phyloP scores from a whole-genome alignment of 1,140 invertebrate species.

The Cydia splendana region DNA sequence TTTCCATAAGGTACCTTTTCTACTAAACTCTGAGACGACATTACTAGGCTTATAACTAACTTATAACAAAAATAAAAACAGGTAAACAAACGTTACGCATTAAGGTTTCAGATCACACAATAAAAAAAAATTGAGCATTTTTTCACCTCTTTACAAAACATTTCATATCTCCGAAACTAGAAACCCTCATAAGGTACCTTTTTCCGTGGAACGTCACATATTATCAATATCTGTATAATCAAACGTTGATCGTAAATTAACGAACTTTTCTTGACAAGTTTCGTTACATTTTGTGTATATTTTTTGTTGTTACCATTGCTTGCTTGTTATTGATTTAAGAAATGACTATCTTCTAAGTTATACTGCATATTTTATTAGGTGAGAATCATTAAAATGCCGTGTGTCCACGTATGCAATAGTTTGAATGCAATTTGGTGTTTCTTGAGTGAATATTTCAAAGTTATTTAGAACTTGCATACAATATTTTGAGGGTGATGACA shows the following conservation, averaged over 20 bases:
- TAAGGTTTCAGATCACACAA: no score
- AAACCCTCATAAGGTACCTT: no score
- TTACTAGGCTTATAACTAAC: no score
- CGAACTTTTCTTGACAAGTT: not conserved
- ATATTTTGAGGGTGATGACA: not conserved
- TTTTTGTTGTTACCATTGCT: conserved; percentile 6
- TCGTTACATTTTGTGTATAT: not conserved
- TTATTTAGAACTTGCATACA: not conserved
- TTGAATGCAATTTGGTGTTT: not conserved
- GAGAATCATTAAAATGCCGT: not conserved
- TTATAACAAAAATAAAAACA: no score
- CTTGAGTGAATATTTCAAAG: not conserved
- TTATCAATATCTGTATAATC: not conserved
- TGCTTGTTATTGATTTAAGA: not conserved
- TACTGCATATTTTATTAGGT: not conserved
- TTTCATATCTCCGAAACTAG: no score
- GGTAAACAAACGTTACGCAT: no score
- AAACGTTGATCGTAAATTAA: not conserved
- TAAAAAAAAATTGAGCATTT: no score
- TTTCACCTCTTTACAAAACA: no score
- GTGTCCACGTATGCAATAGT: not conserved
- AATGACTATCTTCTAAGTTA: not conserved
- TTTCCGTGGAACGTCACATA: no score
- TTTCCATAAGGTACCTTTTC: no score
- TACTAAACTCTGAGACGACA: no score